Conservation (phyloP, 2,888 invertebrate species). For the Calameuta pallipes region DNA sequence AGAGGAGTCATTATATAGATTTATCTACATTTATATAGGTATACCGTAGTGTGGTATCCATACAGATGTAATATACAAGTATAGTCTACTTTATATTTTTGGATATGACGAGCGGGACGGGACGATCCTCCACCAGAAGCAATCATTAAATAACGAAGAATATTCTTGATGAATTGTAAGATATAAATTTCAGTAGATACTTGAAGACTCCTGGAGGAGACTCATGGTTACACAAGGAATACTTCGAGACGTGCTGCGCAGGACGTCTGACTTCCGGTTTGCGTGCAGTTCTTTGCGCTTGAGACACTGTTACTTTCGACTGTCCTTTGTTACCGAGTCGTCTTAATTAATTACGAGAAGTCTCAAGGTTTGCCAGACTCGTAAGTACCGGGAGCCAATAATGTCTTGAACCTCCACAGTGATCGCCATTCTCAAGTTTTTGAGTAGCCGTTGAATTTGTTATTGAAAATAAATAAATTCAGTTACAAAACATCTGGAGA, state of each 20-base stretch:
- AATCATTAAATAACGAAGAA: neutral
- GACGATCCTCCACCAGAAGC: neutral
- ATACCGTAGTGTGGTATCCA: no score
- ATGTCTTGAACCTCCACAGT: neutral
- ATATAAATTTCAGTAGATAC: neutral
- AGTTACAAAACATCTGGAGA: neutral
- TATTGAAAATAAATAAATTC: neutral
- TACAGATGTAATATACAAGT: neutral
- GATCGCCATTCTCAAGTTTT: neutral
- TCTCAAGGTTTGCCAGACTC: neutral
- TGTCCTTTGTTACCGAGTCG: conserved; percentile 2
- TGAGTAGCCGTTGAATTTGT: neutral
- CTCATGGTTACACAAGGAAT: neutral
- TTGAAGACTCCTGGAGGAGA: neutral
- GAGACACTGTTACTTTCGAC: conserved; percentile 8
- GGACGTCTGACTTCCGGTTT: conserved; percentile 11
- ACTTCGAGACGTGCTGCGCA: conserved; percentile 1
- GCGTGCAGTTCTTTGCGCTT: conserved; percentile 4
- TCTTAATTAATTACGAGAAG: conserved; percentile 2
- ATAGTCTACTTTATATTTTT: neutral
- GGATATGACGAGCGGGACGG: neutral
- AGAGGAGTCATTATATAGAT: neutral
- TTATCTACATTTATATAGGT: no score
- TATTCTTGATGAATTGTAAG: neutral
- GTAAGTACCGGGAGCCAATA: neutral